Conservation (phyloP, 2,797 vertebrate species). For the Atherinosoma microstoma region DNA sequence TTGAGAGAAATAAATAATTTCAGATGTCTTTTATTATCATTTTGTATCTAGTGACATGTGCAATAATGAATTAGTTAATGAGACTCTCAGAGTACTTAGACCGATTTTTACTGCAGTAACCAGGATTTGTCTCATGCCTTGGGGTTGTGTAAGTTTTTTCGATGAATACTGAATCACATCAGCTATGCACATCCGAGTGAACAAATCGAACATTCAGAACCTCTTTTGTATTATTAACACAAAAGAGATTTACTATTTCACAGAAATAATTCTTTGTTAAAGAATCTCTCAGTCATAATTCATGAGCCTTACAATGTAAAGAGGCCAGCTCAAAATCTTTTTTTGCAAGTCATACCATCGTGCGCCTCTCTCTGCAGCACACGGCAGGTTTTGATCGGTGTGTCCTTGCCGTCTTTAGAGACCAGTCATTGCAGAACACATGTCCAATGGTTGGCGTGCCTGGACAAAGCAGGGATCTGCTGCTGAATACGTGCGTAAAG, state of each 20-base stretch:
- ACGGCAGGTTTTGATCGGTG: not conserved
- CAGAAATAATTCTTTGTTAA: not conserved
- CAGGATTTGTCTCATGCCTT: not conserved
- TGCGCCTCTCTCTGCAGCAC: not conserved
- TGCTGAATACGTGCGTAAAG: constrained; percentile 45
- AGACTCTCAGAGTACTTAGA: not conserved
- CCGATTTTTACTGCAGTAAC: not conserved
- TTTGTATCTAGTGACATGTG: not conserved
- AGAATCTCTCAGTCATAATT: constrained; percentile 10
- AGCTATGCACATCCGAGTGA: no score
- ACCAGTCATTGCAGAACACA: constrained; percentile 50
- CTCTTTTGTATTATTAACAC: not conserved
- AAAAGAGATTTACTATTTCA: not conserved
- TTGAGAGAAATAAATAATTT: not conserved
- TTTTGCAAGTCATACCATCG: constrained; percentile 21
- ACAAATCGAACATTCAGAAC: not conserved
- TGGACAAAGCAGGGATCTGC: constrained; percentile 69
- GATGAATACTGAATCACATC: not conserved
- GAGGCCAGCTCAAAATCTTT: constrained; percentile 2
- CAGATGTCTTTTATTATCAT: not conserved
- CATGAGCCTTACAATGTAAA: constrained; percentile 4
- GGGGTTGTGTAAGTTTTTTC: not conserved
- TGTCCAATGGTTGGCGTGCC: constrained; percentile 40
- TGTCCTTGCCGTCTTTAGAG: constrained; percentile 48
- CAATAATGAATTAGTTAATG: not conserved